Conservation (phyloP, 2,797 vertebrate species). For the Anguilla marmorata region DNA sequence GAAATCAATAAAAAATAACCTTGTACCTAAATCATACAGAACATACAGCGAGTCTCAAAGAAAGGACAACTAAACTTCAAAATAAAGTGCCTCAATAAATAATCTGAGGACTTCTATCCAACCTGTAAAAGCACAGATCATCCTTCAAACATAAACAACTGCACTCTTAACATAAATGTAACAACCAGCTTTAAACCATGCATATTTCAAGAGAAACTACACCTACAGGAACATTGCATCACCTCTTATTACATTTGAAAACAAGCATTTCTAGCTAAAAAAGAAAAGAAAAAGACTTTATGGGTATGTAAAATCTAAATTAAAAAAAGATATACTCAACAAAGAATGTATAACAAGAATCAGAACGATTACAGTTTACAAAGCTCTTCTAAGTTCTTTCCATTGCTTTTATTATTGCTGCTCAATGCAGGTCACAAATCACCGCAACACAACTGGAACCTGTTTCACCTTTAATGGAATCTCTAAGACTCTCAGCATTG, state of each 20-base stretch:
- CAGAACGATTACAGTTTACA: background rate
- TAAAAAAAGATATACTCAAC: background rate
- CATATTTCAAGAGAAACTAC: background rate
- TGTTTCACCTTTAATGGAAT: slow-evolving; percentile 14
- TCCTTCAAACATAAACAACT: slow-evolving; percentile 7
- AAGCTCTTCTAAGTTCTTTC: background rate
- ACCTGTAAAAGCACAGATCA: background rate
- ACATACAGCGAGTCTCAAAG: slow-evolving; percentile 5
- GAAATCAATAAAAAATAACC: slow-evolving; percentile 53
- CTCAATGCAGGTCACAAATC: background rate
- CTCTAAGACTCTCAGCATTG: background rate
- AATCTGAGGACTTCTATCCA: background rate
- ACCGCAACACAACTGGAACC: background rate
- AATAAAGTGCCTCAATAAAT: slow-evolving; percentile 21
- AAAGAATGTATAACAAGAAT: background rate
- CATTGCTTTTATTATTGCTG: background rate
- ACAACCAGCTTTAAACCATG: background rate
- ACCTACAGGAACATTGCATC: background rate
- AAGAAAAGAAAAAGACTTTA: background rate
- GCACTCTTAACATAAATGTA: background rate
- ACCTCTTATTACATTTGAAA: background rate
- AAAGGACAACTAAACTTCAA: slow-evolving; percentile 5
- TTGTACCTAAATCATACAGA: slow-evolving; percentile 38
- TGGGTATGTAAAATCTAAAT: background rate
- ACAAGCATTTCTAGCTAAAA: background rate